Base-by-base conservation (phyloP, 2,113 vertebrate genomes). In the Cranoglanis bouderius region DNA sequence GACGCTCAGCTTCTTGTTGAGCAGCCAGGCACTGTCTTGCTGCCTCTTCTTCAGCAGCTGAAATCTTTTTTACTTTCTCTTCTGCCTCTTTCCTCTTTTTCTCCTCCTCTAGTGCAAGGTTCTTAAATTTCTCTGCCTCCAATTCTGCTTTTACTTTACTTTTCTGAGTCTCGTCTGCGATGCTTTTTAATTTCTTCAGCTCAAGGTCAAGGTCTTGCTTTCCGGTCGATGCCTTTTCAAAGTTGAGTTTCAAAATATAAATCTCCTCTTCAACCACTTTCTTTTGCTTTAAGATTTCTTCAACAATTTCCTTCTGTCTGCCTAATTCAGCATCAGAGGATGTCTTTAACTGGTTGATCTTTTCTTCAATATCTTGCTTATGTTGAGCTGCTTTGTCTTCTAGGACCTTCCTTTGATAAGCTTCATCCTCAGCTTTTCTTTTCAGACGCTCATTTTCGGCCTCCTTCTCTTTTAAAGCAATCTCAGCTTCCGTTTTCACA, bases 251-350 rank as follows among this genome's bases (percentile, higher is more conserved):
- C 1, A 99, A 96, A 0, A 96, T 94, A 0, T 96, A 94, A 82
- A 99, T 99, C 93, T 99, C 98, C 84, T 99, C 98, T 88, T 99
- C 98, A 2, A 99, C 96, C 86, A 97, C 88, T 1, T 96, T 96
- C 92, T 97, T 96, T 90, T 99, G 98, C 88, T 93, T 96, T 85
- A 99, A 85, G 0, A 97, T 99, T 72, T 99, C 98, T 35, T 99
- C 96, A 84, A 99, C 97, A 0, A 99, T 94, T 0, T 93, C 94
- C 91, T 96, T 98, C 91, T 99, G 98, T 89, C 98, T 92, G 84
- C 95, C 95, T 80, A 99, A 91, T 93, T 99, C 98, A 0, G 88
- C 93, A 59, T 97, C 96, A 0, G 98, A 99, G 0, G 97, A 96
- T 92, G 96, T 97, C 92, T 97, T 97, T 67, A 99, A 96, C 90